These are phyloP conservation scores for Seladonia tumulorum DNA, from an alignment of 2,888 invertebrate genomes.

Conservation along the genomic window DNA sequence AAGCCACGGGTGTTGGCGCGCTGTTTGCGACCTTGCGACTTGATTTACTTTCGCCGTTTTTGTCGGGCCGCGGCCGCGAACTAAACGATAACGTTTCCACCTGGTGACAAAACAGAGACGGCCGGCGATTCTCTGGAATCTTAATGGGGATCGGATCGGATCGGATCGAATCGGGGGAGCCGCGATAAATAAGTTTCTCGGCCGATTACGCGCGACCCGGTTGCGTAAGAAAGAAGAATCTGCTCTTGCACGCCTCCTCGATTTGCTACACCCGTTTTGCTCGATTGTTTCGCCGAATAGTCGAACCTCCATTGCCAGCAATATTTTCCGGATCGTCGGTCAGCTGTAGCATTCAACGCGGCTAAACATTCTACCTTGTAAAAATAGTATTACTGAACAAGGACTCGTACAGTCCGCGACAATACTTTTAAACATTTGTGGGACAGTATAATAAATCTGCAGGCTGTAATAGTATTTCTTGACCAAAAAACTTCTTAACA, in stretches of 20 bases:
- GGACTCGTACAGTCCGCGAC: too few species aligned
- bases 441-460: not conserved
- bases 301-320: not conserved
- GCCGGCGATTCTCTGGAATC: not conserved
- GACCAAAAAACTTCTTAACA: not conserved
- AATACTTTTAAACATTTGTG: too few species aligned
- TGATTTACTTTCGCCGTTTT: conserved; percentile 34
- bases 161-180: too few species aligned
- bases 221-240: conserved; percentile 20
- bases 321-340: not conserved
- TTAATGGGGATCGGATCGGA: conserved; percentile 20
- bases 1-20: conserved; percentile 38
- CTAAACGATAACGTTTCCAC: not conserved
- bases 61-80: not conserved
- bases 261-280: not conserved
- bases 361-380: too few species aligned
- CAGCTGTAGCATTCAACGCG: not conserved
- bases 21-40: conserved; percentile 55
- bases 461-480: not conserved
- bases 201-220: conserved; percentile 1
- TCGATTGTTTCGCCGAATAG: not conserved
- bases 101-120: not conserved
- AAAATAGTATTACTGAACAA: too few species aligned
- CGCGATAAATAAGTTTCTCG: conserved; percentile 27
- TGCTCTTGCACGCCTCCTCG: not conserved